Evolutionary conservation across 2,888 invertebrate genomes (phyloP).

Genomic region (Ctenicera cuprea): DNA sequence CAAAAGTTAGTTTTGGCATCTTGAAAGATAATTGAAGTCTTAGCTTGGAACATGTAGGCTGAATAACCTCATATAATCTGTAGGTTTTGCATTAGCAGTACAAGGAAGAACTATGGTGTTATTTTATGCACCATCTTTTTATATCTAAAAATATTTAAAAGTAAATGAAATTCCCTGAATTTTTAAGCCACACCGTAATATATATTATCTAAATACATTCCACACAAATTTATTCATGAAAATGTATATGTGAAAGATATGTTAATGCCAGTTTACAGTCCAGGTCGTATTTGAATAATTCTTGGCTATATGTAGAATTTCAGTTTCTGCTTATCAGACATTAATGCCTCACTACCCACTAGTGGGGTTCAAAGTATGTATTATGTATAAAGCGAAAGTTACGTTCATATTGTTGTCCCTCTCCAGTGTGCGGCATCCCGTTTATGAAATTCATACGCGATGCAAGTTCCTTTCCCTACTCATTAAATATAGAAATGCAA

Average conservation of each 20-base stretch:
- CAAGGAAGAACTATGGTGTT: too few relatives aligned
- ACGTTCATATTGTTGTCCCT: constrained; percentile 43
- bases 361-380: constrained; percentile 41
- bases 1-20: too few relatives aligned
- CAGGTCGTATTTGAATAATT: constrained; percentile 39
- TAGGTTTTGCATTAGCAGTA: too few relatives aligned
- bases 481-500: constrained; percentile 59
- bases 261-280: constrained; percentile 30
- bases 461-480: constrained; percentile 42
- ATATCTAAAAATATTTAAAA: too few relatives aligned
- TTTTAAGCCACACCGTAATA: too few relatives aligned
- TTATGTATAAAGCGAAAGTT: constrained; percentile 42
- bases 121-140: too few relatives aligned
- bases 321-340: constrained; percentile 50
- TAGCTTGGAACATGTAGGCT: too few relatives aligned
- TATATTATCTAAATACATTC: not conserved
- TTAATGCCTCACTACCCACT: constrained; percentile 50
- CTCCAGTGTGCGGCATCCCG: constrained; percentile 23
- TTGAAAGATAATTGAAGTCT: too few relatives aligned
- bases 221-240: constrained; percentile 25
- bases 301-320: constrained; percentile 44
- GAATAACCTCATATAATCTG: too few relatives aligned
- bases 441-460: constrained; percentile 45
- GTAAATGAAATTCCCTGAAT: too few relatives aligned
- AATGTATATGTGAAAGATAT: constrained; percentile 33